These are phyloP conservation scores for Knipowitschia caucasica DNA, from an alignment of 2,797 vertebrate species.

Conservation along the genomic window DNA sequence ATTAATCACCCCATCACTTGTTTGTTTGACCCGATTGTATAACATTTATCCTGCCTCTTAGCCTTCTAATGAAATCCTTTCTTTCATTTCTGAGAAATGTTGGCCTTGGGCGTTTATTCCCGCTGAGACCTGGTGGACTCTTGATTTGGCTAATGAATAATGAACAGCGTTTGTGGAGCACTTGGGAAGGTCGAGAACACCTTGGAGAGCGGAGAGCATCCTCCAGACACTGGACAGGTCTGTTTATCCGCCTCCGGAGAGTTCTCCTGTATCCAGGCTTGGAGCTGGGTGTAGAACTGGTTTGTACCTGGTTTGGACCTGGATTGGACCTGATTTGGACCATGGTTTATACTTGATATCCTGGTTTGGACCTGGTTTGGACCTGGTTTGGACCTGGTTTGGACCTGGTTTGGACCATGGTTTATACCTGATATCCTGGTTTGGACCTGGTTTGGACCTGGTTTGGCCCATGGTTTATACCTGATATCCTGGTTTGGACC, in stretches of 20 bases:
- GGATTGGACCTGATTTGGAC: no score
- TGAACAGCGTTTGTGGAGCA: constrained; percentile 47
- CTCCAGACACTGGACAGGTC: background rate
- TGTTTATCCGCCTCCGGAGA: background rate
- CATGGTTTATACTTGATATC: no score
- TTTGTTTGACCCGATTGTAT: constrained; percentile 72
- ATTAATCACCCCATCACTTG: constrained; percentile 75
- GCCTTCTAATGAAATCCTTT: constrained; percentile 59
- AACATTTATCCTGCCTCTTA: constrained; percentile 58
- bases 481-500: background rate
- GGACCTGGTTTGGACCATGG: background rate
- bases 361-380: background rate
- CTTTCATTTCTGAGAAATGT: constrained; percentile 58
- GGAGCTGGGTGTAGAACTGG: background rate
- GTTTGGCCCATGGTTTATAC: no score
- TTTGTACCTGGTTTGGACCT: no score
- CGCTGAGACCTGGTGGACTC: constrained; percentile 27
- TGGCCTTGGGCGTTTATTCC: constrained; percentile 40
- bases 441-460: background rate
- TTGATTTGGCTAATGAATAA: constrained; percentile 58
- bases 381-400: background rate
- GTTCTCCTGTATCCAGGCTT: background rate
- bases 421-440: no score
- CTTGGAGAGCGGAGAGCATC: constrained; percentile 30
- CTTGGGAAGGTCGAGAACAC: constrained; percentile 49